Base-by-base conservation (phyloP, 1,140 invertebrate species). In the Euwallacea similis region DNA sequence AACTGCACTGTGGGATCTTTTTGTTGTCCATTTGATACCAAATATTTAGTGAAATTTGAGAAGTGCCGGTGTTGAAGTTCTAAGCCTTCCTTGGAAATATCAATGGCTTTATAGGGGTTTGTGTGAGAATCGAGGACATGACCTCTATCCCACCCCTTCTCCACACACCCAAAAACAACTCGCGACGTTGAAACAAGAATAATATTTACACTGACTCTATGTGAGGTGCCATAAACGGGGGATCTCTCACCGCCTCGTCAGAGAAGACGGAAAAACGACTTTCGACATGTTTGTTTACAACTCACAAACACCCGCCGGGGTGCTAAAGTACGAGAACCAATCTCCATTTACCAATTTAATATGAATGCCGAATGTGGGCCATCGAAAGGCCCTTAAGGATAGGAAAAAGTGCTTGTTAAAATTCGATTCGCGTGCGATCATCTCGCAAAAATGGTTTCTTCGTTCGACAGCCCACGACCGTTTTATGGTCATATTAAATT, bases 191-290 rank as follows among this genome's bases (percentile, higher is more conserved):
- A 33, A 33, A 50, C 10, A 50, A 50, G 13, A 50, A 50, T 11
- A 50, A 50, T 50, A 50, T 50, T 50, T 50, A 50, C 13, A 10
- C 13, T 50, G 13, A 50, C 10, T 50, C 13, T 13, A 50, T 50
- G 47, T 50, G 47, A 11, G 47, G 47, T 50, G 47, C 47, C 47
- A 50, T 50, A 50, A 50, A 50, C 47, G 47, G 47, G 21, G 21
- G 47, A 50, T 50, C 47, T 11, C 10, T 50, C 47, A 13, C 6
- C 47, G 47, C 10, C 47, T 50, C 47, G 47, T 50, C 47, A 50
- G 10, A 10, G 13, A 10, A 13, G 10, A 13, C 10, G 47, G 13
- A 50, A 50, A 50, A 50, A 13, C 10, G 47, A 50, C 10, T 50
- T 10, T 50, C 13, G 10, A 50, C 47, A 33, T 33, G 21, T 33